Evolutionary conservation across 2,797 vertebrate genomes (phyloP), one percentile per base, ranked within the genome.

Genomic region (Sebastes hubbsi): DNA sequence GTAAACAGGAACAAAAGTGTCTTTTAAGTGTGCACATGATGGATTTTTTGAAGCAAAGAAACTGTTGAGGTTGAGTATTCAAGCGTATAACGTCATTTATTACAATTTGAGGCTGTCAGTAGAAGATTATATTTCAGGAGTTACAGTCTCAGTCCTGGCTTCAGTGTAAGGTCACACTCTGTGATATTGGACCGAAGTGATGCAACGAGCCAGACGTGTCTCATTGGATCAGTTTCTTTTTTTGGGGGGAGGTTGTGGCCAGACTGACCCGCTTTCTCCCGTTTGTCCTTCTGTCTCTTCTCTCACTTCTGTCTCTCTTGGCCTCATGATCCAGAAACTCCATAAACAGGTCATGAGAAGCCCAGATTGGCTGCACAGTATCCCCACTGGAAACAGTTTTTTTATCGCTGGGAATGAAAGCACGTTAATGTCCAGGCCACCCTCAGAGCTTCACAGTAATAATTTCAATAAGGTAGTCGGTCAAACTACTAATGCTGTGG

Each of bases 271-370:
- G 64, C 29, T 93, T 92, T 90, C 81, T 81, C 61, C 3, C 20
- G 12, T 84, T 72, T 83, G 73, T 88, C 83, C 61, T 86, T 65
- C 56, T 52, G 56, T 68, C 72, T 72, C 42, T n/a, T 52, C 59
- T 65, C 61, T 77, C 72, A 18, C 24, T 58, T 72, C 81, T 75
- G 77, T 81, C 77, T 84, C 84, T 71, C 69, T 76, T 38, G 75
- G 84, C 82, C 77, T 82, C 75, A 20, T 81, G 87, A 76, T 88
- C 88, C 85, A 90, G 78, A 88, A 91, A 90, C 55, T 88, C 83
- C 74, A 86, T 71, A 93, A 92, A 84, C 83, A 86, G 92, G 91
- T 89, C 92, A 91, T 0, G 59, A 84, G 54, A 81, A 87, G 76
- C 79, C 60, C 56, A 78, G 62, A 79, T 75, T 77, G n/a, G 34